Base-by-base conservation (phyloP, 2,888 invertebrate species). In the Acanthosepion esculentum region DNA sequence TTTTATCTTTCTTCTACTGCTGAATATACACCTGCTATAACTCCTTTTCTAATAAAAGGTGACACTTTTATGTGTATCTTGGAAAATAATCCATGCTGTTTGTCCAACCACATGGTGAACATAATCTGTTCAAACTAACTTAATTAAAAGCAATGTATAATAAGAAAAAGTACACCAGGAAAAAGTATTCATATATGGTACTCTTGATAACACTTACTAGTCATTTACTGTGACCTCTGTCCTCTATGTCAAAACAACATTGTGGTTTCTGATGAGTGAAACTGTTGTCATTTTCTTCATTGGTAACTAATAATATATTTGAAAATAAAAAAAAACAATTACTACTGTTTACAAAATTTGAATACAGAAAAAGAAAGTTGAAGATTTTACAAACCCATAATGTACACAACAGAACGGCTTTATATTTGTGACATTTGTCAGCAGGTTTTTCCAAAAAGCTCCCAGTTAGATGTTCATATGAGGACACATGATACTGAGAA, bases 351-450 rank as follows among this genome's bases (percentile, higher is more conserved):
- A 59, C 50, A 50, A 50, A 64, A 26, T 64, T 64, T 23, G 29
- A n/a, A 0, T 33, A 78, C n/a, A 78, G 0, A n/a, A n/a, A 78
- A 78, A 33, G n/a, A 33, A 78, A 78, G 5, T 23, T 78, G n/a
- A n/a, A 93, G n/a, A 93, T 48, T 53, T 12, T 5, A 48, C 12
- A n/a, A 53, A 53, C 23, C 29, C 50, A 93, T 7, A 18, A 93
- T 93, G 93, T 93, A 93, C 53, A 53, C 93, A 48, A 93, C 53
- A 18, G 93, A 93, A 93, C 93, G 93, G 93, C 53, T 93, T 29
- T 93, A 53, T 33, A 53, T 93, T 7, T 93, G 93, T 93, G 93
- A 93, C 93, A 29, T 93, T 18, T 93, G 93, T 50, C 93, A 93
- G n/a, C 93, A 93, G n/a, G 93, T 93, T 12, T 93, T 93, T 50